Percentiles rank a stretch among this genome's conserved stretches.
These are phyloP conservation scores for Chelonia mydas DNA, from an alignment of 2,797 vertebrate species.

Conservation along the genomic window DNA sequence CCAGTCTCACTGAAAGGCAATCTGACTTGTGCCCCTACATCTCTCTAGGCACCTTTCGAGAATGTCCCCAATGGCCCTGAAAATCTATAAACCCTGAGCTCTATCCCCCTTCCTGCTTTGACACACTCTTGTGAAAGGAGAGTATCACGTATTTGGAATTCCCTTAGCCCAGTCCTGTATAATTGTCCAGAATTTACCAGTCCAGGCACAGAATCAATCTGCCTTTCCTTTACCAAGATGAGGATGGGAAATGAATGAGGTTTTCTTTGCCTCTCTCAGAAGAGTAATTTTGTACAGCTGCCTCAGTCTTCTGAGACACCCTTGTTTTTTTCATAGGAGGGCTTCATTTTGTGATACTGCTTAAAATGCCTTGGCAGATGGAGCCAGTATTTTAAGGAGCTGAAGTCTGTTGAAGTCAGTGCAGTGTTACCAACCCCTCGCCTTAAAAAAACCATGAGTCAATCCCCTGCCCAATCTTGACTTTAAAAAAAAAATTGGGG, in stretches of 20 bases:
- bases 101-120: not conserved
- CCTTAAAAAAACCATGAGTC: too few species aligned
- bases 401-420: not conserved
- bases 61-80: not conserved
- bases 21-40: not conserved
- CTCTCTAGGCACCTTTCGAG: not conserved
- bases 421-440: too few species aligned
- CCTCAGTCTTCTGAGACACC: not conserved
- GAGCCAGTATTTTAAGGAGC: not conserved
- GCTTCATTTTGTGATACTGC: not conserved
- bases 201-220: not conserved
- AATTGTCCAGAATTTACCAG: not conserved
- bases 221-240: not conserved
- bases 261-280: not conserved
- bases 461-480: too few species aligned
- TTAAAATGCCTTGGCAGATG: not conserved
- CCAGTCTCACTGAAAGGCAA: not conserved
- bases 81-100: not conserved
- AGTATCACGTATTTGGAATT: not conserved
- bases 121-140: too few species aligned
- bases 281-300: not conserved
- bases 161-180: not conserved
- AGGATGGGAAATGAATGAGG: not conserved
- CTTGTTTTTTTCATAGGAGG: not conserved
- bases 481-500: too few species aligned